These are phyloP conservation scores for Bombus pascuorum DNA, from an alignment of 1,140 invertebrate species.

Conservation along the genomic window DNA sequence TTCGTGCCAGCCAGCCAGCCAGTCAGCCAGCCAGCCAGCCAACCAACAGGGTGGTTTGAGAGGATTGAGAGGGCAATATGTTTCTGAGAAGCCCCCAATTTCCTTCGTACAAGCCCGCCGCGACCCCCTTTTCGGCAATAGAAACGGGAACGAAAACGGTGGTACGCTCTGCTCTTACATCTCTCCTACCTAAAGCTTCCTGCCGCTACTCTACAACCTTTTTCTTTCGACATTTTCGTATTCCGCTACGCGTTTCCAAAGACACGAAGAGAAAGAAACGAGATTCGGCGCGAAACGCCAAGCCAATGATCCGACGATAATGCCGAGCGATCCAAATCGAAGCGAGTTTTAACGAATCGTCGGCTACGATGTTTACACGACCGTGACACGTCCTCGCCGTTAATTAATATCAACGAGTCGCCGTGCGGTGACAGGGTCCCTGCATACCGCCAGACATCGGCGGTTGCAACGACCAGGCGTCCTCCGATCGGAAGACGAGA, in stretches of 20 bases:
- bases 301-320: no score
- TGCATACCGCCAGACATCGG: conserved; percentile 6
- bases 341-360: no score
- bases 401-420: conserved; percentile 68
- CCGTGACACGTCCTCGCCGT: conserved; percentile 2
- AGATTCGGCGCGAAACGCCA: background rate
- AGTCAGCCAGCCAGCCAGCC: conserved; percentile 17
- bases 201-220: no score
- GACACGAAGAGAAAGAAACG: background rate
- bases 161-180: background rate
- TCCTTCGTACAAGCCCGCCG: conserved; percentile 59
- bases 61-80: conserved; percentile 71
- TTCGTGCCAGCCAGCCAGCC: conserved; percentile 23
- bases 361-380: no score
- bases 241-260: background rate
- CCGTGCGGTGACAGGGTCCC: conserved; percentile 26
- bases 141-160: background rate
- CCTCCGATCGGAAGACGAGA: background rate
- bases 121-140: conserved; percentile 48
- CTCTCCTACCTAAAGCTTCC: background rate
- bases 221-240: background rate
- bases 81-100: conserved; percentile 71
- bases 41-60: conserved; percentile 42
- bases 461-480: conserved; percentile 23
- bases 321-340: no score